Evolutionary conservation across 2,113 vertebrate genomes (phyloP), one percentile per base, ranked within the genome.

Genomic region (Myiozetetes cayanensis): DNA sequence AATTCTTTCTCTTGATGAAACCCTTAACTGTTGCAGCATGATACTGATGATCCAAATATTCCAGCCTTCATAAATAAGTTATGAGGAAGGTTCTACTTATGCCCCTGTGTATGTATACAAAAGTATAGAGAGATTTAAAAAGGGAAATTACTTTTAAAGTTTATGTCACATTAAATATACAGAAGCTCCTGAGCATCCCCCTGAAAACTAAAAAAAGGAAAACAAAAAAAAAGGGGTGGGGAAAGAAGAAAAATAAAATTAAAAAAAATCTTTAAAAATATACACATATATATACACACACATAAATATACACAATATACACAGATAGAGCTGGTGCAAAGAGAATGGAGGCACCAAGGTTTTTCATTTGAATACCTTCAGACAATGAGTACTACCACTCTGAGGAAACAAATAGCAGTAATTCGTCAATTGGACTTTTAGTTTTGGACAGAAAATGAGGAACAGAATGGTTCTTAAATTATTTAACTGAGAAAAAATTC

Each of bases 11-110:
- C 68, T 58, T 78, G 47, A 74, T 71, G 56, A 81, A 92, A 81
- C 23, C 15, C 24, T 81, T 62, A 93, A 84, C 65, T 80, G 58
- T 63, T 71, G 23, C 73, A 84, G 16, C 15, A 27, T 24, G 39
- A 56, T 90, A 92, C 20, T 20, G 35, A 86, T 47, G 70, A 89
- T 62, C 73, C 71, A 52, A 94, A 63, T 92, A 96, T 63, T 86
- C 37, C 68, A 76, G 3, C 18, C 46, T 41, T 92, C 52, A 63
- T 77, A 90, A 95, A 93, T 93, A 86, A 88, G 23, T 88, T 86
- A 80, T 50, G 37, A 70, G 37, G 61, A 62, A 5, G 37, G 17
- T 89, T 90, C 83, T 90, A 84, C 80, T 95, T 92, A 84, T 80
- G 88, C 20, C 58, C 77, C 20, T 23, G 33, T 47, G 35, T 55